These are phyloP conservation scores for Drosophila hydei DNA, from an alignment of 1,140 invertebrate species.

Conservation along the genomic window DNA sequence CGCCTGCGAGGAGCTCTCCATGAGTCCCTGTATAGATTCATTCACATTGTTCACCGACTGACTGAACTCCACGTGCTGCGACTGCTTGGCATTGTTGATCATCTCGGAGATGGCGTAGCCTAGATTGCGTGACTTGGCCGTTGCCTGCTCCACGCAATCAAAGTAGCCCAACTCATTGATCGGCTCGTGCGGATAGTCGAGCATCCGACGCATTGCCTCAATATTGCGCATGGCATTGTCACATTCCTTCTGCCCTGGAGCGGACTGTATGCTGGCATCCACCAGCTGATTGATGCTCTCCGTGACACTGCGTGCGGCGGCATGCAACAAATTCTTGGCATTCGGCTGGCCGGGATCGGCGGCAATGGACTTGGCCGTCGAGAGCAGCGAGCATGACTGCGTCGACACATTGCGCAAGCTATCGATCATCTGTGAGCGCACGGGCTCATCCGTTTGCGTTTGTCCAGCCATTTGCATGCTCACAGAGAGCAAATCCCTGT, in stretches of 20 bases:
- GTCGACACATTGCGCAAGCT: slow-evolving; percentile 94
- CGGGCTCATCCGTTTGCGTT: slow-evolving; percentile 88
- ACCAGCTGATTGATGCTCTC: slow-evolving; percentile 96
- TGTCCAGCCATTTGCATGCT: slow-evolving; percentile 93
- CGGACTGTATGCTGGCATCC: slow-evolving; percentile 92
- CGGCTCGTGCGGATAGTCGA: slow-evolving; percentile 95
- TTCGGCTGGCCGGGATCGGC: slow-evolving; percentile 95
- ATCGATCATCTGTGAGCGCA: slow-evolving; percentile 91
- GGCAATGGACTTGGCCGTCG: slow-evolving; percentile 94
- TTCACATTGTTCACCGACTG: slow-evolving; percentile 93
- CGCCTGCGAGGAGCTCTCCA: slow-evolving; percentile 97
- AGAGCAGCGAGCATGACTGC: slow-evolving; percentile 93
- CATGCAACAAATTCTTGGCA: slow-evolving; percentile 93
- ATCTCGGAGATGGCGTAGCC: slow-evolving; percentile 97
- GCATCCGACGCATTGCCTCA: slow-evolving; percentile 91
- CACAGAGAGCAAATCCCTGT: slow-evolving; percentile 90
- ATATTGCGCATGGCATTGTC: slow-evolving; percentile 98
- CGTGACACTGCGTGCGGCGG: slow-evolving; percentile 94
- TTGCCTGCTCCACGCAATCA: slow-evolving; percentile 96
- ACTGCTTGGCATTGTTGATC: slow-evolving; percentile 94
- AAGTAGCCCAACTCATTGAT: slow-evolving; percentile 96
- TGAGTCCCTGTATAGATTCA: slow-evolving; percentile 94
- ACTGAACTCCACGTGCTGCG: slow-evolving; percentile 94
- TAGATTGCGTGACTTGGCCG: slow-evolving; percentile 95
- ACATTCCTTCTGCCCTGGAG: slow-evolving; percentile 97